A percentile compares a stretch with the other conserved stretches of the same genome.
phyloP scores from a whole-genome alignment of 1,140 invertebrate genomes.

The Harlomillsia oculata region DNA sequence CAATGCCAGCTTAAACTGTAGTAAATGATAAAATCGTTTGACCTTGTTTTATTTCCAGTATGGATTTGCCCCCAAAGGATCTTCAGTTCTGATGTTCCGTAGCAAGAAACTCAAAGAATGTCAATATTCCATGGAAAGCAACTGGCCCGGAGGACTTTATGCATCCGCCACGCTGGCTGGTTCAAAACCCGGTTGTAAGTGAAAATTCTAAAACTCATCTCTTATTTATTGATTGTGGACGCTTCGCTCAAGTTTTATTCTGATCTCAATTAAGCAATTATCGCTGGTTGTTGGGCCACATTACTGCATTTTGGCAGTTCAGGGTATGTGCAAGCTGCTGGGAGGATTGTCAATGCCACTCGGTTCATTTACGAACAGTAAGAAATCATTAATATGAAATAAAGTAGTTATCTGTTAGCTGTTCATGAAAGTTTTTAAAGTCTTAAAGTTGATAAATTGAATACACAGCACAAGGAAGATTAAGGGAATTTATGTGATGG shows the following conservation, averaged over 20 bases:
- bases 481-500: slow-evolving; percentile 77
- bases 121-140: slow-evolving; percentile 87
- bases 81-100: slow-evolving; percentile 85
- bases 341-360: slow-evolving; percentile 70
- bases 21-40: too few relatives aligned
- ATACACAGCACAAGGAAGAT: too few relatives aligned
- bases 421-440: too few relatives aligned
- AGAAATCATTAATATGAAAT: too few relatives aligned
- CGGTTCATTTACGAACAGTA: slow-evolving; percentile 57
- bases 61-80: slow-evolving; percentile 95
- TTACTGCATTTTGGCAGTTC: slow-evolving; percentile 77
- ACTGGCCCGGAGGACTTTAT: slow-evolving; percentile 98
- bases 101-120: slow-evolving; percentile 65
- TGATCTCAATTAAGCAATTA: slow-evolving; percentile 55
- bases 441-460: too few relatives aligned
- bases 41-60: too few relatives aligned
- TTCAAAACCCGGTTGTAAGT: slow-evolving; percentile 68
- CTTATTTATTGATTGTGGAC: too few relatives aligned
- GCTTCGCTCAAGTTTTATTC: too few relatives aligned
- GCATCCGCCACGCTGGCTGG: slow-evolving; percentile 90
- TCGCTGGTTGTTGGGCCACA: slow-evolving; percentile 94
- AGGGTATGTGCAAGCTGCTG: slow-evolving; percentile 76
- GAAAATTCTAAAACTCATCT: too few relatives aligned
- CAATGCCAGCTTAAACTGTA: too few relatives aligned
- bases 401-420: too few relatives aligned